Conservation (phyloP, 2,797 vertebrate species). For the Adelosebastes latens region DNA sequence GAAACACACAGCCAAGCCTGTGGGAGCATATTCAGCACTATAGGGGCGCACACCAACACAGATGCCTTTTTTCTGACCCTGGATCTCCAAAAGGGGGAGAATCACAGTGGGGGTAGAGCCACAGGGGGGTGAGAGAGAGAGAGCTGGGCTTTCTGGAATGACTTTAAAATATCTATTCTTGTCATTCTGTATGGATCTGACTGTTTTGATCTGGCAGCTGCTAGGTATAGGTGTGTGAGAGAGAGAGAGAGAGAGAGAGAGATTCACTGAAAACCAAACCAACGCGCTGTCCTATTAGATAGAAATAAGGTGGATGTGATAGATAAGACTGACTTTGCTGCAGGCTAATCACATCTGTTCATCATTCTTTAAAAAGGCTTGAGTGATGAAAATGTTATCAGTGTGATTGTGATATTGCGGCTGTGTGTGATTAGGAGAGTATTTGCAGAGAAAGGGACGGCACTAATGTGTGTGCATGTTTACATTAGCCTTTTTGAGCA, state of each 20-base stretch:
- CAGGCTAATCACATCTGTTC: constrained; percentile 51
- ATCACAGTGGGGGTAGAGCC: constrained; percentile 62
- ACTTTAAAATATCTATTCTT: constrained; percentile 77
- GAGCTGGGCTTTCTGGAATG: constrained; percentile 59
- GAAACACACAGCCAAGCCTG: constrained; percentile 55
- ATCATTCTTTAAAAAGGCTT: constrained; percentile 27
- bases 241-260: constrained; percentile 8
- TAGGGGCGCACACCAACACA: constrained; percentile 62
- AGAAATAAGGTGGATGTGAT: constrained; percentile 34
- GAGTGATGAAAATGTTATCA: constrained; percentile 18
- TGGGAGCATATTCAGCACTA: constrained; percentile 68
- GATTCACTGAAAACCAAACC: constrained; percentile 43
- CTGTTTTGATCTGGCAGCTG: constrained; percentile 76
- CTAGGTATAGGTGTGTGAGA: constrained; percentile 19
- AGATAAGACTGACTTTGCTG: constrained; percentile 39
- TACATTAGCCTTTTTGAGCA: constrained; percentile 13
- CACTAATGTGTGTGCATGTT: constrained; percentile 2
- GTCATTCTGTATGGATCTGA: constrained; percentile 71
- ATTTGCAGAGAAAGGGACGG: constrained; percentile 4
- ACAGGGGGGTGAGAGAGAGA: constrained; percentile 36
- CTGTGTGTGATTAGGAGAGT: constrained; percentile 8
- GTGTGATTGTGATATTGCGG: constrained; percentile 20
- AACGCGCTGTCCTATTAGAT: constrained; percentile 34
- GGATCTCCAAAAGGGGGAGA: constrained; percentile 59
- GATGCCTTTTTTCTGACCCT: constrained; percentile 72